phyloP scores from a whole-genome alignment of 2,797 vertebrate genomes.

The Siniperca undulata region DNA sequence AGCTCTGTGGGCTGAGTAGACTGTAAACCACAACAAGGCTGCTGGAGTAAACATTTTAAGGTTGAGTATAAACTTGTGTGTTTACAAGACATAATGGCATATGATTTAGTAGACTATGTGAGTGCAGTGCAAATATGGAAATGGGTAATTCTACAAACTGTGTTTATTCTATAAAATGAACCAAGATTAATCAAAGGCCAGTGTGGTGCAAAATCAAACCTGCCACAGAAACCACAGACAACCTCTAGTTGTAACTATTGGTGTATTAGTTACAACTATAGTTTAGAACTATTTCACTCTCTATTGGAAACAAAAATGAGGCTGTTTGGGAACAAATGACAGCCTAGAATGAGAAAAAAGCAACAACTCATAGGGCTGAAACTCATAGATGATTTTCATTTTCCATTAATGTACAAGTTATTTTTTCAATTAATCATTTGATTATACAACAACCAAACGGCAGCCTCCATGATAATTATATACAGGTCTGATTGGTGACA shows the following conservation, averaged over 20 bases:
- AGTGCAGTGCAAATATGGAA: slow-evolving; percentile 56
- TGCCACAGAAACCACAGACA: slow-evolving; percentile 70
- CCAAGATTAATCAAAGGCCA: slow-evolving; percentile 73
- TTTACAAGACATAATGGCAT: slow-evolving; percentile 74
- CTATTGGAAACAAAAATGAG: slow-evolving; percentile 43
- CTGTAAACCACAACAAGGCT: slow-evolving; percentile 79
- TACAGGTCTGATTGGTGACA: not conserved
- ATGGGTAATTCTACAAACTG: slow-evolving; percentile 64
- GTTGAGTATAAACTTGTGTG: slow-evolving; percentile 68
- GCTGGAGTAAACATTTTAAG: slow-evolving; percentile 72
- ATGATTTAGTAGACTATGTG: slow-evolving; percentile 56
- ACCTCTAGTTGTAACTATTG: slow-evolving; percentile 31
- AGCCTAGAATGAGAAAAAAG: not conserved
- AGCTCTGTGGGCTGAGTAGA: slow-evolving; percentile 50
- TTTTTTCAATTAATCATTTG: not conserved
- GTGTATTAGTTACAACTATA: slow-evolving; percentile 25
- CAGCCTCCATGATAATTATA: not conserved
- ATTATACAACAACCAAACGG: not conserved
- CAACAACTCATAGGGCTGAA: not conserved
- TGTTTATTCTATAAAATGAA: slow-evolving; percentile 74
- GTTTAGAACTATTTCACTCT: slow-evolving; percentile 47
- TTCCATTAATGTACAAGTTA: not conserved
- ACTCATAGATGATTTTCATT: not conserved
- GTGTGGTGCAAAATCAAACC: slow-evolving; percentile 67
- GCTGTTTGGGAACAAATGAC: slow-evolving; percentile 22